Conservation (phyloP, 2,888 invertebrate genomes). For the Neoscelio sp. region DNA sequence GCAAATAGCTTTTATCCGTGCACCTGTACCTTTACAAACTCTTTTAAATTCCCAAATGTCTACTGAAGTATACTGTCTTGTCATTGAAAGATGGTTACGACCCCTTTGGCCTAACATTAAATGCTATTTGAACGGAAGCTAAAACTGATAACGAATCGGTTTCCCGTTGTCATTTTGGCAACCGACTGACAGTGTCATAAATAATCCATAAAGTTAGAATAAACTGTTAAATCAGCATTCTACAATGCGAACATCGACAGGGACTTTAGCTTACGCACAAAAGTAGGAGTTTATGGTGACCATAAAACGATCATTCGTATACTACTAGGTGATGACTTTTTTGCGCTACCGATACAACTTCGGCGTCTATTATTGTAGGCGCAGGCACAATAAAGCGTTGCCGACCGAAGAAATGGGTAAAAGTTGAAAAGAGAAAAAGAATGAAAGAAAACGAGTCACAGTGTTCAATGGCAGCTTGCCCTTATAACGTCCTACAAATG, state of each 20-base stretch:
- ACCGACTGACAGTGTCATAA: too few relatives aligned
- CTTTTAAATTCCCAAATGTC: too few relatives aligned
- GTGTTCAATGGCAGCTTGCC: constrained; percentile 12
- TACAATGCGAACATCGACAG: constrained; percentile 56
- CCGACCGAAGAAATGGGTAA: constrained; percentile 64
- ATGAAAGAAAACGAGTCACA: constrained; percentile 31
- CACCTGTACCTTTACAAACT: too few relatives aligned
- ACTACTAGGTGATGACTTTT: constrained; percentile 79
- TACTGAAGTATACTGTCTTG: too few relatives aligned
- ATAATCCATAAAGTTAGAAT: too few relatives aligned
- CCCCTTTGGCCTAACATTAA: too few relatives aligned
- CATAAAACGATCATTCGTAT: constrained; percentile 79
- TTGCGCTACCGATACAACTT: constrained; percentile 76
- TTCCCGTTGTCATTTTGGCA: too few relatives aligned
- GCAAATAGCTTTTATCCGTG: too few relatives aligned
- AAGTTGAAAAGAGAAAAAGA: constrained; percentile 54
- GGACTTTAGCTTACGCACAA: constrained; percentile 66
- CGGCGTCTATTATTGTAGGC: constrained; percentile 53
- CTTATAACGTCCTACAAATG: constrained; percentile 48
- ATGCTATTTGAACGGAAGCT: too few relatives aligned
- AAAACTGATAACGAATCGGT: too few relatives aligned
- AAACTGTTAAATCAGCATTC: too few relatives aligned
- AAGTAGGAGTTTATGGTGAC: constrained; percentile 75
- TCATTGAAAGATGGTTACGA: too few relatives aligned
- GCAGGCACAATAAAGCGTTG: constrained; percentile 60